These are phyloP conservation scores for Rhagologus leucostigma DNA, from an alignment of 2,113 vertebrate genomes.

Conservation along the genomic window DNA sequence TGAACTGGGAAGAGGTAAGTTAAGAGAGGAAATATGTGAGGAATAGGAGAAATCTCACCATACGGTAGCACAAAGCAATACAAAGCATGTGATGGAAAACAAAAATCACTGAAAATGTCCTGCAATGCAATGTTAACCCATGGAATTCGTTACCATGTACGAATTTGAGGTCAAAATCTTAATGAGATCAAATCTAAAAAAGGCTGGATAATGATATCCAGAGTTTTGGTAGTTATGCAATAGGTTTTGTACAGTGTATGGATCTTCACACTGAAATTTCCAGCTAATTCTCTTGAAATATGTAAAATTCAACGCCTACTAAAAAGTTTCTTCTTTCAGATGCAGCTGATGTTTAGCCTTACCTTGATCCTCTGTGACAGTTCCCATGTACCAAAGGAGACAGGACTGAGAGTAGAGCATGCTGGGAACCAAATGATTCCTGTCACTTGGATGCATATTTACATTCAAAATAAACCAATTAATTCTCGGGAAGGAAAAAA, in stretches of 20 bases:
- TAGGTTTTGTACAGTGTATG: not conserved
- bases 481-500: not conserved
- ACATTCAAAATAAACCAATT: not conserved
- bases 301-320: not conserved
- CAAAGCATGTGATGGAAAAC: not conserved
- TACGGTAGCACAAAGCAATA: not conserved
- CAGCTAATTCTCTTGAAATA: not conserved
- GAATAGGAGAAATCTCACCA: not conserved
- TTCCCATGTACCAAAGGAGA: not conserved
- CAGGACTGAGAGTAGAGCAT: not conserved
- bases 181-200: not conserved
- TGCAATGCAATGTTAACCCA: not conserved
- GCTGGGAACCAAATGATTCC: not conserved
- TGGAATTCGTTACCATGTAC: not conserved
- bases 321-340: not conserved
- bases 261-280: not conserved
- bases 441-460: not conserved
- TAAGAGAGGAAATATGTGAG: not conserved
- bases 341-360: not conserved
- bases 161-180: not conserved
- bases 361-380: not conserved
- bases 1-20: not conserved
- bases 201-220: not conserved
- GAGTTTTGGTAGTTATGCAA: not conserved
- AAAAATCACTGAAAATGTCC: not conserved